Evolutionary conservation across 2,113 vertebrate genomes (phyloP).

Genomic region (Pelmatolapia mariae): DNA sequence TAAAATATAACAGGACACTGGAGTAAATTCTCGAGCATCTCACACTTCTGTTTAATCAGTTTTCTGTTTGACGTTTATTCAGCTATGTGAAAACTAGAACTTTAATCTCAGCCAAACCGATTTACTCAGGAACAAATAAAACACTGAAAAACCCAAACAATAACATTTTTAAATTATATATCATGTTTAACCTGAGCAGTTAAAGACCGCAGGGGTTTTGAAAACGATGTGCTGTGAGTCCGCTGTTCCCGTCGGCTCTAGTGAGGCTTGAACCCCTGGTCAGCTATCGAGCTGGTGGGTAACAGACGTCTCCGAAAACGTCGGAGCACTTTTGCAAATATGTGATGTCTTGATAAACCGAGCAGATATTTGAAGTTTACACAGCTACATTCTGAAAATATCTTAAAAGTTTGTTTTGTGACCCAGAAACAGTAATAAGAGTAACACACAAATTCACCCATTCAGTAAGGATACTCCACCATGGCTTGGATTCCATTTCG

Average conservation of each 20-base stretch:
- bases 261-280: rapidly evolving
- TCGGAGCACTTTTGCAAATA: rapidly evolving
- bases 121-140: background rate
- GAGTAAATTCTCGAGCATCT: rapidly evolving
- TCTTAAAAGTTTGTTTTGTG: background rate
- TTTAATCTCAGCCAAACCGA: rapidly evolving
- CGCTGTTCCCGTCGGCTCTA: rapidly evolving
- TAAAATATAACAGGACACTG: background rate
- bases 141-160: background rate
- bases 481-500: constrained; percentile 73
- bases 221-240: background rate
- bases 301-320: background rate
- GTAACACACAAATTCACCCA: background rate
- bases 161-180: background rate
- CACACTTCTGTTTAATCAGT: background rate
- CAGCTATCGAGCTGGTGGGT: rapidly evolving
- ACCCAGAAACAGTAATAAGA: background rate
- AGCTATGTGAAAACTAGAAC: background rate
- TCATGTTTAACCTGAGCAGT: background rate
- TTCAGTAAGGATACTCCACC: constrained; percentile 59
- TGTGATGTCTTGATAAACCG: background rate
- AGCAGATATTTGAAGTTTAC: background rate
- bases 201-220: rapidly evolving
- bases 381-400: background rate
- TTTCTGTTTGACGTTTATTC: background rate